Evolutionary conservation across 2,888 invertebrate species (phyloP).

Genomic region (Lycaena phlaeas): DNA sequence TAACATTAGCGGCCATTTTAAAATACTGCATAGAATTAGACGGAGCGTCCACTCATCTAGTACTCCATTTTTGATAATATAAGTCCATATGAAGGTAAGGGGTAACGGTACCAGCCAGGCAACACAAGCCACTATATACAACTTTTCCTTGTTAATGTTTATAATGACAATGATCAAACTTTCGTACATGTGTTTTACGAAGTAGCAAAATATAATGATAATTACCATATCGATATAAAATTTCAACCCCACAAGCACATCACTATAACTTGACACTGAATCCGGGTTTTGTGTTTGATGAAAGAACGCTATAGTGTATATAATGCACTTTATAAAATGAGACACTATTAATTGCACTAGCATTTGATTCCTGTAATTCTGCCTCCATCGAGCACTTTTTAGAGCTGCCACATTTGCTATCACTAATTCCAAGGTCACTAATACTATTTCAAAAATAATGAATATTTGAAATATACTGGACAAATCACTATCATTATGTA

Average conservation of each 20-base stretch:
- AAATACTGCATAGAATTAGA: constrained; percentile 40
- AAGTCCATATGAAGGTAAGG: constrained; percentile 32
- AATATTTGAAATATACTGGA: constrained; percentile 35
- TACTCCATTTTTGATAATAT: constrained; percentile 24
- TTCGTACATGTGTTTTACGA: constrained; percentile 61
- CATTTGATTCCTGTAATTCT: constrained; percentile 62
- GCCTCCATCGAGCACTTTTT: constrained; percentile 50
- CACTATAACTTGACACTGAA: constrained; percentile 16
- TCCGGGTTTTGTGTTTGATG: constrained; percentile 24
- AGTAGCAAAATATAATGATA: constrained; percentile 48
- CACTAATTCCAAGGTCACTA: constrained; percentile 48
- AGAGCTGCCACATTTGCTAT: constrained; percentile 44
- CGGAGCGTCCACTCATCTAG: constrained; percentile 34
- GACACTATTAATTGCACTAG: constrained; percentile 52
- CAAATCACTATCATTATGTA: constrained; percentile 15
- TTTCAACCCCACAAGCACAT: constrained; percentile 30
- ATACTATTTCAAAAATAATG: constrained; percentile 45
- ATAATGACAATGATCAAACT: constrained; percentile 52
- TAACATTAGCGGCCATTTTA: constrained; percentile 54
- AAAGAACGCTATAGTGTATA: constrained; percentile 36
- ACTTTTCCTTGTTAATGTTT: constrained; percentile 40
- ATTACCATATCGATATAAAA: constrained; percentile 55
- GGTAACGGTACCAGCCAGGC: constrained; percentile 51
- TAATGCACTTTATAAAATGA: constrained; percentile 45
- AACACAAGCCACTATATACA: constrained; percentile 38